Percentiles rank a stretch among this genome's conserved stretches.
phyloP scores from a whole-genome alignment of 2,113 vertebrate genomes.

The Gobius niger region DNA sequence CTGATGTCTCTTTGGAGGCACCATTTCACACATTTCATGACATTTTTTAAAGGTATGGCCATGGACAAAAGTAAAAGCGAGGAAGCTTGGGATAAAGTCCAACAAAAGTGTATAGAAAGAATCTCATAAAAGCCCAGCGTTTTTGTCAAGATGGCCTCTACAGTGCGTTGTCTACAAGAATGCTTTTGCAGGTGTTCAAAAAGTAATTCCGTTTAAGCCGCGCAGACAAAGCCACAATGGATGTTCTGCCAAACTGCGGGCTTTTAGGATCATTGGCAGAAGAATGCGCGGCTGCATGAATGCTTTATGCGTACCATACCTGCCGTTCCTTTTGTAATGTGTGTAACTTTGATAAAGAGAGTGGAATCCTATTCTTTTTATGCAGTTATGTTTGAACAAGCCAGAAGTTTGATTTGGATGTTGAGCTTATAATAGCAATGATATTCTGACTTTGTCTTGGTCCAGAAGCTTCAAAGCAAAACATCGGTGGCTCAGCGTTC shows the following conservation, averaged over 20 bases:
- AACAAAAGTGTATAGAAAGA: not conserved
- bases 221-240: constrained; percentile 15
- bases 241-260: constrained; percentile 34
- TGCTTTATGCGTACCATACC: not conserved
- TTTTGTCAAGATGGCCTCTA: constrained; percentile 26
- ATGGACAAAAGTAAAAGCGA: not conserved
- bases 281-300: constrained; percentile 5
- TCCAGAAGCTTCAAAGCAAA: too few relatives aligned
- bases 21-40: too few relatives aligned
- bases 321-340: not conserved
- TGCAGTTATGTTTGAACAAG: not conserved
- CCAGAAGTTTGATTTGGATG: too few relatives aligned
- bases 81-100: not conserved
- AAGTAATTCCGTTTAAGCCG: constrained; percentile 38
- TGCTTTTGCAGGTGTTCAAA: constrained; percentile 34
- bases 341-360: not conserved
- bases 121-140: constrained; percentile 25
- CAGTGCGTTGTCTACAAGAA: constrained; percentile 23
- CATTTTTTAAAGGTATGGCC: too few relatives aligned
- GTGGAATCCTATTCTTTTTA: not conserved
- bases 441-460: too few relatives aligned
- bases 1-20: too few relatives aligned
- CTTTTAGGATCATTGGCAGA: constrained; percentile 29
- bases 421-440: too few relatives aligned
- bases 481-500: too few relatives aligned